phyloP scores from a whole-genome alignment of 1,140 invertebrate genomes.

The Zaprionus taronus region DNA sequence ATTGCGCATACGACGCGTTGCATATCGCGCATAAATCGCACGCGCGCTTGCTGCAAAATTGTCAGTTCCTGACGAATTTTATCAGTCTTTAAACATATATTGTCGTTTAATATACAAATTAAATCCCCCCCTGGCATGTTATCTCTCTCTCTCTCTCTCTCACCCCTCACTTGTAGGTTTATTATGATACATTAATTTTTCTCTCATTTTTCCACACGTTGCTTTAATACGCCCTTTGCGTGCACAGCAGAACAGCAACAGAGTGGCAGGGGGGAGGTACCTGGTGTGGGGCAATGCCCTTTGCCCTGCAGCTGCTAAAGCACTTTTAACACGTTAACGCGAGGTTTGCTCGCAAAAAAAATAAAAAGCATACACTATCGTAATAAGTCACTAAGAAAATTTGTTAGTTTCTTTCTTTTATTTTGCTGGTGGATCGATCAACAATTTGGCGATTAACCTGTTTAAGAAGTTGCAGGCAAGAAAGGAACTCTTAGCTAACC shows the following conservation, averaged over 20 bases:
- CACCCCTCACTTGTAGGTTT: background rate
- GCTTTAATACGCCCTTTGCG: constrained; percentile 70
- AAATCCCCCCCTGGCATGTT: too few species aligned
- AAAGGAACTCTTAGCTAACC: background rate
- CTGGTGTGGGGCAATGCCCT: background rate
- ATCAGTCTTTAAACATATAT: constrained; percentile 13
- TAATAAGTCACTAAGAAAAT: constrained; percentile 1
- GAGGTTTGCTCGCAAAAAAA: background rate
- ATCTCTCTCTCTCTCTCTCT: background rate
- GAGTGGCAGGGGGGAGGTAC: background rate
- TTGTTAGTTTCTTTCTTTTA: background rate
- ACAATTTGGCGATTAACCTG: constrained; percentile 9
- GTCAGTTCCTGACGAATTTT: constrained; percentile 46
- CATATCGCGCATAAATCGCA: constrained; percentile 37
- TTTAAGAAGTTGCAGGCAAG: background rate
- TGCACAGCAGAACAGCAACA: constrained; percentile 44
- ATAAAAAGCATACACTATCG: background rate
- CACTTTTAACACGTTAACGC: constrained; percentile 72
- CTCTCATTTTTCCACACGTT: constrained; percentile 16
- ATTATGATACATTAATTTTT: constrained; percentile 36
- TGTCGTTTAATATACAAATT: background rate
- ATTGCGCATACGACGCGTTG: constrained; percentile 34
- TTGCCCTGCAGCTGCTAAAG: constrained; percentile 52
- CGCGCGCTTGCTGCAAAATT: constrained; percentile 8
- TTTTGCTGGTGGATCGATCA: constrained; percentile 22